Evolutionary conservation across 2,888 invertebrate genomes (phyloP).

Genomic region (Brachypalpus laphriformis): DNA sequence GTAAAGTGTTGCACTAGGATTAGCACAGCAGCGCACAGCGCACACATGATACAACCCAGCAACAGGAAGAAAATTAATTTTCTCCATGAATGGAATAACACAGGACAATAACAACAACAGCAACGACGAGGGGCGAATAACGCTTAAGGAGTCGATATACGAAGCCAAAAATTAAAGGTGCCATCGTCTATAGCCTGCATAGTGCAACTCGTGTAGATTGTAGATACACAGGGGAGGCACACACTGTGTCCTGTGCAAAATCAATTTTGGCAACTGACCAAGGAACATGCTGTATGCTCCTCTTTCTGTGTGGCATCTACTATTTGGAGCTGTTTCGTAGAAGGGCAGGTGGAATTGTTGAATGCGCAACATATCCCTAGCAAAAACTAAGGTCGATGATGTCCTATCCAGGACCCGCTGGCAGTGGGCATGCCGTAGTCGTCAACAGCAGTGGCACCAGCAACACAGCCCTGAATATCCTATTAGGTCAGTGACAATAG

Average conservation of each 20-base stretch:
- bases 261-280: constrained; percentile 78
- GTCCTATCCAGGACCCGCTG: constrained; percentile 27
- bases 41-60: constrained; percentile 29
- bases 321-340: constrained; percentile 4
- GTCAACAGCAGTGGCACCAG: constrained; percentile 11
- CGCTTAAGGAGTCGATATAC: constrained; percentile 57
- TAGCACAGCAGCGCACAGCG: constrained; percentile 24
- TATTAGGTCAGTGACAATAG: constrained; percentile 70
- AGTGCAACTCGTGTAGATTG: constrained; percentile 44
- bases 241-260: constrained; percentile 73
- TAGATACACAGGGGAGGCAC: constrained; percentile 8
- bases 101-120: constrained; percentile 49
- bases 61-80: constrained; percentile 74
- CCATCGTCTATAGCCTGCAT: constrained; percentile 21
- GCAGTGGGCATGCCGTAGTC: constrained; percentile 31
- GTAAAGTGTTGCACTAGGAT: constrained; percentile 67
- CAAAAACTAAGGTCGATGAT: constrained; percentile 43
- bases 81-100: constrained; percentile 64
- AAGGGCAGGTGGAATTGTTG: constrained; percentile 56
- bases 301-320: constrained; percentile 21
- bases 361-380: constrained; percentile 64
- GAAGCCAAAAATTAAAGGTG: constrained; percentile 69
- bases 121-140: constrained; percentile 15
- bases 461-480: constrained; percentile 59
- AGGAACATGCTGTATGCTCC: constrained; percentile 65